Evolutionary conservation across 2,113 vertebrate species (phyloP), one percentile per base, ranked within the genome.

Genomic region (Engraulis encrasicolus): DNA sequence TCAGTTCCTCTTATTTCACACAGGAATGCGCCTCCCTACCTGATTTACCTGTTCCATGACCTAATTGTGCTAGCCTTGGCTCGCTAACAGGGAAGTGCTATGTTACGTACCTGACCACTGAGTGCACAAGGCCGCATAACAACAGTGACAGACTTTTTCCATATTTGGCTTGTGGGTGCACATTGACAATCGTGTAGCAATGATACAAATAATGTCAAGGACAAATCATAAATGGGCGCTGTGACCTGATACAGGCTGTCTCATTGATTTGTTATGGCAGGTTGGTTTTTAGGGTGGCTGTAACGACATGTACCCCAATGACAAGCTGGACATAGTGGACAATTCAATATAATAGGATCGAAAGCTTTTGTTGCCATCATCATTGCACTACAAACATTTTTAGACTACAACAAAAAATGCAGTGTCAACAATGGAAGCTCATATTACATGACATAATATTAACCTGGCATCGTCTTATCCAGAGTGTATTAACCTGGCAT

Each of bases 251-350:
- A 15, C 89, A 81, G 86, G 88, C 86, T 78, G 48, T 19, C 1
- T 19, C 74, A 90, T 83, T 82, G 85, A 91, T 90, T 82, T 78
- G 45, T 18, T 86, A 54, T 86, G 49, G 58, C 23, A 27, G 58
- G 58, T 11, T 31, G 58, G 58, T 74, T 38, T 49, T 45, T 17
- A 23, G 6, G 6, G 18, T 3, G 48, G 31, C 79, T 88, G n/a
- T n/a, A n/a, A n/a, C n/a, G n/a, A n/a, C n/a, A n/a, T n/a, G n/a
- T n/a, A n/a, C n/a, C n/a, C n/a, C n/a, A 61, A 87, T 79, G 78
- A 77, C 71, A 79, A 27, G 48, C 36, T 23, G n/a, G n/a, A n/a
- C n/a, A 45, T 45, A 3, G 9, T 9, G 40, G 40, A 9, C 40
- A 45, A 9, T n/a, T n/a, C n/a, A n/a, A n/a, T n/a, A n/a, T n/a